Conservation (phyloP, 2,113 vertebrate species). For the Anseranas semipalmata region DNA sequence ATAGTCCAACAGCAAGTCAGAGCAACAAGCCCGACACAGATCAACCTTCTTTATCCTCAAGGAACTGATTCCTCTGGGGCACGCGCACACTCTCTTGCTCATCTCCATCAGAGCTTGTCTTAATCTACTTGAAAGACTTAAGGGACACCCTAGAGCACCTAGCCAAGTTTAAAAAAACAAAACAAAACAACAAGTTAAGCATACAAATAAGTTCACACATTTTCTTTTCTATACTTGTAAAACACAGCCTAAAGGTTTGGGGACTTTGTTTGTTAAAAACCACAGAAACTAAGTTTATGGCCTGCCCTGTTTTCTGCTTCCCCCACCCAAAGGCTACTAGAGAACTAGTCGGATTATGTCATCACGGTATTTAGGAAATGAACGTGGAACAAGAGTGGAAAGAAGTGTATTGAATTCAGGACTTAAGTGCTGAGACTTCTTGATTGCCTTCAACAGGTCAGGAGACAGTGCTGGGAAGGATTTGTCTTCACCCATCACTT, state of each 20-base stretch:
- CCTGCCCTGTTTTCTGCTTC: not conserved
- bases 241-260: not conserved
- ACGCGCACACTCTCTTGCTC: rapidly evolving
- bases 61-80: not conserved
- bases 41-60: not conserved
- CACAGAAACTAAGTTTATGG: not conserved
- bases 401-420: not conserved
- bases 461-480: not conserved
- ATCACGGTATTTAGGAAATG: not conserved
- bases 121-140: conserved; percentile 41
- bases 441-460: not conserved
- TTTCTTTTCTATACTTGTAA: not conserved
- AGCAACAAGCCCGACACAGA: not conserved
- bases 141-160: not conserved
- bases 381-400: not conserved
- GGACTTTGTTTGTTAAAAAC: not conserved
- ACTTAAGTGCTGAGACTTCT: not conserved
- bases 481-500: not conserved
- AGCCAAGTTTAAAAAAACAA: not conserved
- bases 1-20: not conserved
- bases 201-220: not conserved
- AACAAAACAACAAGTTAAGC: not conserved
- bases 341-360: not conserved
- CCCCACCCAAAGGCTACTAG: not conserved
- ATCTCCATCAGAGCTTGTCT: not conserved